Base-by-base conservation (phyloP, 1,140 invertebrate genomes). In the Cylas formicarius region DNA sequence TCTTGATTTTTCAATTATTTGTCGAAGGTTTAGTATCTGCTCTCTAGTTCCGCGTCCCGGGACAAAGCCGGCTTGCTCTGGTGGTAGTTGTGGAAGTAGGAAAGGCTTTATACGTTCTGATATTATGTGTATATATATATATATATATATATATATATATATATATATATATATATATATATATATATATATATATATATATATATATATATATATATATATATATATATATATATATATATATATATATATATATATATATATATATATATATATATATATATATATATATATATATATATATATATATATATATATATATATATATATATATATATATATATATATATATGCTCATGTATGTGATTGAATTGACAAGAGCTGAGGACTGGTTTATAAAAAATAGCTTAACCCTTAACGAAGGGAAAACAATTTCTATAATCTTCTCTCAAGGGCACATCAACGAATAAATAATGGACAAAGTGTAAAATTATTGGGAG, bases 71-170 rank as follows among this genome's bases (percentile, higher is more conserved):
- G 5, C 13, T 31, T n/a, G 24, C n/a, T 26, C n/a, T n/a, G 24
- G n/a, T n/a, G n/a, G n/a, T n/a, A n/a, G n/a, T n/a, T n/a, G n/a
- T n/a, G n/a, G n/a, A n/a, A n/a, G n/a, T n/a, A n/a, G n/a, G n/a
- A n/a, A n/a, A n/a, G n/a, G n/a, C n/a, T n/a, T n/a, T n/a, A n/a
- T n/a, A n/a, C n/a, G n/a, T n/a, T n/a, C n/a, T n/a, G n/a, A 26
- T 26, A n/a, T 26, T 26, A 8, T 26, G 24, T 8, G 8, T 26
- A 34, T 34, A 34, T 34, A 34, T 34, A 34, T 34, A 34, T 34
- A 34, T 34, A 34, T 34, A 34, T 34, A 34, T 34, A 34, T 34
- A 34, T 34, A 34, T 34, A 34, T 34, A 34, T 34, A 34, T 34
- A 34, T 16, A 34, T 34, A 34, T 34, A 14, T 34, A 34, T 34